Base-by-base conservation (phyloP, 2,888 invertebrate genomes). In the Galeopsomyia nigrocyanea region DNA sequence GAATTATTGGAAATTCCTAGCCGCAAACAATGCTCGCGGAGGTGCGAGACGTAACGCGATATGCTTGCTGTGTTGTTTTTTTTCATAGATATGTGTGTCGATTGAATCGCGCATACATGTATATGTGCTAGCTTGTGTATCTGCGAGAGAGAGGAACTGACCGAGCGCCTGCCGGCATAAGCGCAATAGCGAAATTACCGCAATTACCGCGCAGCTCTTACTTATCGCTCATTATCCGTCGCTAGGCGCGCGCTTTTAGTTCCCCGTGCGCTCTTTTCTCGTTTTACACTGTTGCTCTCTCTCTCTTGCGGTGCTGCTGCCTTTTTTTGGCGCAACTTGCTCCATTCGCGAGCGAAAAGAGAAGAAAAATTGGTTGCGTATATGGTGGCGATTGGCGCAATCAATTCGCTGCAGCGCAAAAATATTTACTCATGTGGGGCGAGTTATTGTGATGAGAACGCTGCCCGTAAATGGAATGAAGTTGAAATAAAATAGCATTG, bases 1-100 rank as follows among this genome's bases (percentile, higher is more conserved):
- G 55, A 31, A 17, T n/a, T 22, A 49, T 66, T 61, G 39, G 14
- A 51, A 65, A 62, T 71, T 71, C 62, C 62, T 14, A 46, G 64
- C 61, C 46, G 58, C 19, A 53, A 71, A 71, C 71, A 71, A 67
- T 71, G 66, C 57, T 60, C 55, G 55, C 50, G 26, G 21, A 66
- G 50, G 61, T 62, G 62, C 57, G 2, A 39, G 66, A 67, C 62
- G 62, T 58, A 72, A 67, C 57, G 16, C 39, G 39, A 39, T 39
- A 39, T 10, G 39, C 10, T 57, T 61, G 56, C 19, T 26, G 26
- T n/a, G n/a, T n/a, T n/a, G n/a, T n/a, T n/a, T 26, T 60, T 71
- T 53, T 67, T 49, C 67, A 19, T 22, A 47, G 13, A 14, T 21
- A n/a, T 39, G 39, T 39, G 13, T 39, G 39, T 39, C 55, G 58